These are phyloP conservation scores for Peromyscus nudipes DNA, from an alignment of 2,797 vertebrate genomes.

Conservation along the genomic window DNA sequence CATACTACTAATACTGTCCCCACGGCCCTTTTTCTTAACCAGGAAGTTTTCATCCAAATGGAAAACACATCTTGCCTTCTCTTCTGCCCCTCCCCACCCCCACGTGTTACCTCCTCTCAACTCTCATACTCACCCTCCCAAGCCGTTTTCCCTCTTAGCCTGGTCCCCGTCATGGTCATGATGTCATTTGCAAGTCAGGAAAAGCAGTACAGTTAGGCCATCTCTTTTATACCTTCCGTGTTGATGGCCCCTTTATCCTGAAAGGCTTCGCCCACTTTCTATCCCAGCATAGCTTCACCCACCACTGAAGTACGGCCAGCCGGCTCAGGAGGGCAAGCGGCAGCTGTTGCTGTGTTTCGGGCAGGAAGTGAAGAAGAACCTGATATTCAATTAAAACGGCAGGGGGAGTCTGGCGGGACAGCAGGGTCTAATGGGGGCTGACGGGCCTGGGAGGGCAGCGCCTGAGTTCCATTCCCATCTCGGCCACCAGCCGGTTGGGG, in stretches of 20 bases:
- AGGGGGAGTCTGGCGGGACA: slow-evolving; percentile 68
- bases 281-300: slow-evolving; percentile 78
- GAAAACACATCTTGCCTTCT: neutral
- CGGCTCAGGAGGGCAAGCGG: slow-evolving; percentile 70
- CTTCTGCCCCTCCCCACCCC: too few species aligned
- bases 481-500: neutral
- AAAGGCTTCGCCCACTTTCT: slow-evolving; percentile 71
- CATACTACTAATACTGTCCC: neutral
- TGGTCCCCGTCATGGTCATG: neutral
- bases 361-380: slow-evolving; percentile 85
- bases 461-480: slow-evolving; percentile 58
- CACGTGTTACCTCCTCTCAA: neutral
- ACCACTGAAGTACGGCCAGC: slow-evolving; percentile 83
- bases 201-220: slow-evolving; percentile 66
- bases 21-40: neutral
- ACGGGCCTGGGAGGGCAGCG: slow-evolving; percentile 45
- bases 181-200: slow-evolving; percentile 80
- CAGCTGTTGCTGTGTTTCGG: slow-evolving; percentile 80
- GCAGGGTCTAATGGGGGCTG: slow-evolving; percentile 78
- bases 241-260: slow-evolving; percentile 80
- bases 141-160: slow-evolving; percentile 56
- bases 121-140: slow-evolving; percentile 70
- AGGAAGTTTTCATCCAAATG: neutral
- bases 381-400: slow-evolving; percentile 85
- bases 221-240: slow-evolving; percentile 73